A percentile compares a stretch with the other conserved stretches of the same genome.
Evolutionary conservation across 2,888 invertebrate genomes (phyloP).

Genomic region (Eristalis tenax): DNA sequence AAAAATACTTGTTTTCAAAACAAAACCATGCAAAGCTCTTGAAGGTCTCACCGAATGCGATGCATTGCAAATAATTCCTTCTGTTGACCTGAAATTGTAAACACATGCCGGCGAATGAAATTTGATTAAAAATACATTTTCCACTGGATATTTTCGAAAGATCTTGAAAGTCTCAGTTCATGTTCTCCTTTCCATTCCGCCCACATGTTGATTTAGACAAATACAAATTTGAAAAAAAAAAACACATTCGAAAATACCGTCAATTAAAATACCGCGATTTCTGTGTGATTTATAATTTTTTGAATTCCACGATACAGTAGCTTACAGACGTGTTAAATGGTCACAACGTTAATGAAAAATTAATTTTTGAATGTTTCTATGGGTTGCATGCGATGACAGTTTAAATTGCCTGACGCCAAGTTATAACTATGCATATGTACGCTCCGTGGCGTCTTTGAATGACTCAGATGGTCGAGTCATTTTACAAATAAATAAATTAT

Average conservation of each 20-base stretch:
- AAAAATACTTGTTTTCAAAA: neutral
- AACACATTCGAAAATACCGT: neutral
- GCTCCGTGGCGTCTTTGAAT: constrained; percentile 6
- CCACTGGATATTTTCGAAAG: constrained; percentile 30
- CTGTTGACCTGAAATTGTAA: constrained; percentile 32
- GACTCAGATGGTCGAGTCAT: neutral
- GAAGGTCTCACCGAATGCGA: constrained; percentile 25
- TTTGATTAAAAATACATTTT: constrained; percentile 30
- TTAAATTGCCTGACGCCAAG: neutral
- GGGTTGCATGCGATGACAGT: constrained; percentile 14
- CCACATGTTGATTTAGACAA: constrained; percentile 38
- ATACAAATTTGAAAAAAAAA: constrained; percentile 5
- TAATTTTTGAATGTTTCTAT: neutral
- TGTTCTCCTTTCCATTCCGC: constrained; percentile 13
- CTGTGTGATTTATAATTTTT: neutral
- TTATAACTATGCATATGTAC: neutral
- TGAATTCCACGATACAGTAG: neutral
- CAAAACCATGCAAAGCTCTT: neutral
- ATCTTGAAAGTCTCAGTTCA: neutral
- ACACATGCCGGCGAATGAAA: constrained; percentile 29
- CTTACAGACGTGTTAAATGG: neutral
- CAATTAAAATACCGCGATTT: constrained; percentile 23
- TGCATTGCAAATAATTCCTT: constrained; percentile 35
- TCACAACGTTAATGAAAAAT: constrained; percentile 1
- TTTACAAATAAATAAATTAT: neutral